Evolutionary conservation across 1,140 invertebrate species (phyloP).

Genomic region (Stratiolaelaps scimitus): DNA sequence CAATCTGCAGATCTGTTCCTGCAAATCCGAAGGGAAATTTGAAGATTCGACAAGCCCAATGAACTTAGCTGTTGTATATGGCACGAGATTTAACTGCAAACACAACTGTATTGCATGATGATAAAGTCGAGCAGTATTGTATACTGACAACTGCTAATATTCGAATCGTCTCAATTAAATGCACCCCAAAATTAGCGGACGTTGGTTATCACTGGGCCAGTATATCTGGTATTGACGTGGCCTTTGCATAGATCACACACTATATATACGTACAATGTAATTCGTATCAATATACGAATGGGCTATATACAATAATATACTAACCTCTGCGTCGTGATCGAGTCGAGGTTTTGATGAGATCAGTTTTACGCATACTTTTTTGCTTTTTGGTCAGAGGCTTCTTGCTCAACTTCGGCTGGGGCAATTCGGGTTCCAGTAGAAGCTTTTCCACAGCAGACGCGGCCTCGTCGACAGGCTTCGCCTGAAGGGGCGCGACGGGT

Average conservation of each 20-base stretch:
- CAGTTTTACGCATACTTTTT: conserved; percentile 23
- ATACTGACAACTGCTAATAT: too few relatives aligned
- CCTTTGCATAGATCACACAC: too few relatives aligned
- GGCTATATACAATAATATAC: neutral
- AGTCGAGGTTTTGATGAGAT: conserved; percentile 25
- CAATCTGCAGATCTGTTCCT: conserved; percentile 23
- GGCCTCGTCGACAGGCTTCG: neutral
- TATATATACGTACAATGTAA: neutral
- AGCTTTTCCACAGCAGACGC: conserved; percentile 16
- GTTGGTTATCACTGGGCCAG: too few relatives aligned
- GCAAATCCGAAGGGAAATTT: neutral
- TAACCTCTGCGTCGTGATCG: conserved; percentile 14
- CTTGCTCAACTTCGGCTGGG: neutral
- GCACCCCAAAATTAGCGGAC: too few relatives aligned
- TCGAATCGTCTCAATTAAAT: too few relatives aligned
- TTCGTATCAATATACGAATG: neutral
- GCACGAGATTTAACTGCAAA: too few relatives aligned
- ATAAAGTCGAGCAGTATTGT: too few relatives aligned
- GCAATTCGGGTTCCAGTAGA: neutral
- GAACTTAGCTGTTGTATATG: too few relatives aligned
- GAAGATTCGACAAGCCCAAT: too few relatives aligned
- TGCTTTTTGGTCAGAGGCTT: conserved; percentile 23
- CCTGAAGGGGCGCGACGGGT: neutral
- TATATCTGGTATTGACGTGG: too few relatives aligned
- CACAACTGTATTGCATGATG: too few relatives aligned